Base-by-base conservation (phyloP, 2,797 vertebrate genomes). In the Tachyglossus aculeatus region DNA sequence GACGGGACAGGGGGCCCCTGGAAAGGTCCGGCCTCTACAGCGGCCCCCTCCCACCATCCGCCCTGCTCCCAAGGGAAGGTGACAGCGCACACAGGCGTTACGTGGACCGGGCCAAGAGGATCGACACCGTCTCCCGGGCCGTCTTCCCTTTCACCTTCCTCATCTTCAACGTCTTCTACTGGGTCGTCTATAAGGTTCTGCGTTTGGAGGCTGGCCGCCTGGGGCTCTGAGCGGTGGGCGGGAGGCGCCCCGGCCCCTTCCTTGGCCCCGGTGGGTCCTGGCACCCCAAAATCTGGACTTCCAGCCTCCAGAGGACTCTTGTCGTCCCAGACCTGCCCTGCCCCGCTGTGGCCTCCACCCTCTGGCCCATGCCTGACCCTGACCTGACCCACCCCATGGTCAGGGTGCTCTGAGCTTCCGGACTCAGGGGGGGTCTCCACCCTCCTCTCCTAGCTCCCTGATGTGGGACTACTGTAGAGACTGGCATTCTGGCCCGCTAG, bases 111-210 rank as follows among this genome's bases (percentile, higher is more conserved):
- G 96, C 96, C 72, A 98, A 97, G 78, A 94, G 95, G 74, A 98
- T 98, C 11, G 96, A 98, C 86, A 98, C 96, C 81, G 85, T 98
- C 83, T 97, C 96, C 59, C 81, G 95, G 68, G 96, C 96, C 0
- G 90, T 96, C 77, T 98, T 98, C 77, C 97, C 97, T 36, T 90
- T 98, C 86, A 94, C 95, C 86, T 98, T 98, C 88, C 94, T 98
- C 77, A 90, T 97, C 81, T 98, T 98, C 90, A 98, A 98, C 75
- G 90, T 97, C 90, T 97, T 98, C 91, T 98, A 98, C 90, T 98
- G 96, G 96, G 76, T 98, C n/a, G 86, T 96, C 72, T 97, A 96
- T 86, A 97, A 98, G 94, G 96, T 98, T 81, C 91, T 98, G 87
- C 90, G 88, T 81, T 95, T 95, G 0, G 96, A 97, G 89, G 96